Base-by-base conservation (phyloP, 1,140 invertebrate genomes). In the Drosophila parabipectinata region DNA sequence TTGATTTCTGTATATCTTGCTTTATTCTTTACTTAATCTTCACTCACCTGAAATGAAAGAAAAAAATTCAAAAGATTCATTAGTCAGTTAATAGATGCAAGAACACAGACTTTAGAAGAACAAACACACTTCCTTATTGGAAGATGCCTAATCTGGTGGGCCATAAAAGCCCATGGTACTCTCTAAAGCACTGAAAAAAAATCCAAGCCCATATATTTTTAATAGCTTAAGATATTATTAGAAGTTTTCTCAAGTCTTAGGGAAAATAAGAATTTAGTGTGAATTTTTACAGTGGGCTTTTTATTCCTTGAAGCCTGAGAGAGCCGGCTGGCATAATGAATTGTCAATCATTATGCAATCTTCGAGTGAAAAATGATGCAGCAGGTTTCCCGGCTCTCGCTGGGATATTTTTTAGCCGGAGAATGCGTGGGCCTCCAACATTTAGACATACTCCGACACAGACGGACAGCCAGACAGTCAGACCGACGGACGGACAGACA, bases 341-440 rank as follows among this genome's bases (percentile, higher is more conserved):
- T 85, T 88, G 81, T 78, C 81, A 85, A 88, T 88, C 81, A 88
- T 85, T 88, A 85, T 82, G 83, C 75, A 85, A 85, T 85, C 83
- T 88, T 85, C 71, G 69, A 88, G 83, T 78, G 72, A 88, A 78
- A 88, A 82, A 85, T 85, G 74, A 85, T 78, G 83, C 82, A 77
- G 83, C 83, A 85, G 64, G 78, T 82, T 85, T 72, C 32, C 45
- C 41, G 53, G 50, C 51, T 59, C 52, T 58, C 53, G 47, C 45
- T 56, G 15, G 55, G 50, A 50, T 51, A 44, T 37, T 54, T 54
- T 26, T 69, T 47, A 69, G 62, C 30, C 62, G 30, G 54, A 59
- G 50, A 74, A 59, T 84, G 80, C 81, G 81, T 84, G 80, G 80
- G 80, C 59, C 45, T 73, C 54, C 62, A 61, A 84, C 64, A 85